phyloP scores from a whole-genome alignment of 1,140 invertebrate species.

The Drosophila takahashii region DNA sequence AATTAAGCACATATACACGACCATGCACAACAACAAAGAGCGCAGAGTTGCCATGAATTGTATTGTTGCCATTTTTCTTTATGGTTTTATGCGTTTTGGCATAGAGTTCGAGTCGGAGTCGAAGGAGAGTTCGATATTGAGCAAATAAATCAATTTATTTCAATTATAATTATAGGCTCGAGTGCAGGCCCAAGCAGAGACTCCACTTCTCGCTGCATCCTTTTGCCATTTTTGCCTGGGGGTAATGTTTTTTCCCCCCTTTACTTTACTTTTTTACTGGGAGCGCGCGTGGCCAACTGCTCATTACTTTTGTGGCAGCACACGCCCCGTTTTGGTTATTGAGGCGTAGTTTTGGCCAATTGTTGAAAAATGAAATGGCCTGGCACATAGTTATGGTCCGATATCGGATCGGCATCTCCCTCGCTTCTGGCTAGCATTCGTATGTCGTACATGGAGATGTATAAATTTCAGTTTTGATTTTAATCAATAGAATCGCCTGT shows the following conservation, averaged over 20 bases:
- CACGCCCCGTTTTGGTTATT: slow-evolving; percentile 68
- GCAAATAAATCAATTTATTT: slow-evolving; percentile 83
- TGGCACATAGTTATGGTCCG: slow-evolving; percentile 73
- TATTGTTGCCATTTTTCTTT: slow-evolving; percentile 83
- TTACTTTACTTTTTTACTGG: slow-evolving; percentile 22
- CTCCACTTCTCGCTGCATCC: slow-evolving; percentile 28
- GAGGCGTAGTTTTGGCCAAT: slow-evolving; percentile 76
- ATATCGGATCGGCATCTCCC: slow-evolving; percentile 48
- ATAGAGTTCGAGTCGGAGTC: slow-evolving; percentile 53
- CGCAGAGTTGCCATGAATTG: slow-evolving; percentile 48
- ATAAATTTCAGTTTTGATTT: slow-evolving; percentile 66
- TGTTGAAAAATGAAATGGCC: slow-evolving; percentile 82
- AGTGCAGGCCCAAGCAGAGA: slow-evolving; percentile 39
- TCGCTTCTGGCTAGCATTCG: slow-evolving; percentile 60
- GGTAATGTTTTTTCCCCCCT: slow-evolving; percentile 38
- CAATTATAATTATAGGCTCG: slow-evolving; percentile 80
- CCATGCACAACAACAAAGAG: slow-evolving; percentile 15
- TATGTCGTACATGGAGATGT: slow-evolving; percentile 34
- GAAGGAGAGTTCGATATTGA: slow-evolving; percentile 43
- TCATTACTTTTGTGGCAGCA: slow-evolving; percentile 75
- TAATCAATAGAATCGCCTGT: slow-evolving; percentile 64
- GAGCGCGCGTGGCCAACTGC: slow-evolving; percentile 77
- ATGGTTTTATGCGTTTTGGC: slow-evolving; percentile 82
- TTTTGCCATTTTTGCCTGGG: slow-evolving; percentile 36
- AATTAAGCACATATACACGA: slow-evolving; percentile 72